Evolutionary conservation across 1,140 invertebrate species (phyloP).

Genomic region (Rhopalosiphum padi): DNA sequence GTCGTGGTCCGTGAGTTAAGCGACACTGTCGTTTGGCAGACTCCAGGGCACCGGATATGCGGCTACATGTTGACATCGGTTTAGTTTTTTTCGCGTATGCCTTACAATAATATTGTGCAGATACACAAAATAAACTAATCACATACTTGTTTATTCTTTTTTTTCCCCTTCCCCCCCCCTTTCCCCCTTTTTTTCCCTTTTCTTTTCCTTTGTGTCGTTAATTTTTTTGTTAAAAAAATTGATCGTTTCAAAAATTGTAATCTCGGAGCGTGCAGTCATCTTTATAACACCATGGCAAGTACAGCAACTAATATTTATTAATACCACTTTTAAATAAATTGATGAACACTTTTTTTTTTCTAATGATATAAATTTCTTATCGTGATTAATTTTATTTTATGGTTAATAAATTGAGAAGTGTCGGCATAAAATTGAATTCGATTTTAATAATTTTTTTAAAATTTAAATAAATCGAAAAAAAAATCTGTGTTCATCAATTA

Average conservation of each 20-base stretch:
- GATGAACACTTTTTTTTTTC: neutral
- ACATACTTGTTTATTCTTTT: too few relatives aligned
- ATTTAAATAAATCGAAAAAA: neutral
- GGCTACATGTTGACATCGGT: fast-evolving
- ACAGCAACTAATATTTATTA: neutral
- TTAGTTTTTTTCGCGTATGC: neutral
- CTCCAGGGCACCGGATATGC: neutral
- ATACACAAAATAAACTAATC: too few relatives aligned
- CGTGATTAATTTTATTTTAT: too few relatives aligned
- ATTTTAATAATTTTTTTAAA: too few relatives aligned
- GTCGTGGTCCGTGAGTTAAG: neutral
- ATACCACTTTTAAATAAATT: neutral
- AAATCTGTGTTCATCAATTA: neutral
- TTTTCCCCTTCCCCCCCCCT: neutral
- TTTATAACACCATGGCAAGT: neutral
- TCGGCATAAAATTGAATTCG: neutral
- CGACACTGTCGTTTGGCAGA: neutral
- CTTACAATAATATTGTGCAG: too few relatives aligned
- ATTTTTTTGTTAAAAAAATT: too few relatives aligned
- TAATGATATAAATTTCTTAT: neutral
- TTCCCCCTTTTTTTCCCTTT: too few relatives aligned
- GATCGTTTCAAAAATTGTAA: too few relatives aligned
- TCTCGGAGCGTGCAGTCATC: too few relatives aligned
- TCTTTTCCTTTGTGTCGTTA: too few relatives aligned
- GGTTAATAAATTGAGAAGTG: too few relatives aligned